Evolutionary conservation across 2,888 invertebrate genomes (phyloP), one percentile per base, ranked within the genome.

Genomic region (Tetanocera ferruginea): DNA sequence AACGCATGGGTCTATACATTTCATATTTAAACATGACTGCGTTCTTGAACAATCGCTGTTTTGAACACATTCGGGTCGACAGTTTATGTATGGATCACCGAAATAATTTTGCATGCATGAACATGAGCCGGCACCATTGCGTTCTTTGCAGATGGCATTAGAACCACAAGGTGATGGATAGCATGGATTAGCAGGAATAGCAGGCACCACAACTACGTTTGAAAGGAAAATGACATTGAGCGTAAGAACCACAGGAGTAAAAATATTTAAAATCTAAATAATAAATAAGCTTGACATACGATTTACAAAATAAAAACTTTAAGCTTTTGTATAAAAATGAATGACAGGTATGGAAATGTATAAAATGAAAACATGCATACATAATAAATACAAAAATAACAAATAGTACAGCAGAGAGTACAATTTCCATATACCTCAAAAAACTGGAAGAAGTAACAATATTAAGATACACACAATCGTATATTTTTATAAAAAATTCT

Each of bases 21-120:
- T 96, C 89, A 95, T 95, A 86, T 95, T 95, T 72, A 94, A 91
- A 86, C 97, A 97, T 34, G 96, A 94, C 89, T 92, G 94, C 82
- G 93, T 92, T 85, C 92, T 92, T 6, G 93, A 91, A 89, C 97
- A 97, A 85, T 97, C 96, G 9, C 94, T 93, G 88, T 96, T 96
- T 83, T 95, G 92, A n/a, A 96, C 93, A 88, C 97, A 97, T 91
- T 97, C 96, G 34, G 96, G 96, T 86, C 95, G 92, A 88, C 97
- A 97, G 86, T 95, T 95, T 62, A 94, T 91, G 85, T 96, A 96
- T 2, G 96, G 96, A 91, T 96, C 96, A 73, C 97, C 96, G 85
- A 93, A 94, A 89, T 95, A 96, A 85, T 95, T 95, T 78, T 94
- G 92, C 81, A 95, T 90, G 90, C 96, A 97, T 80, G 93, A 92